Conservation (phyloP, 2,113 vertebrate genomes). For the Bubalus kerabau region DNA sequence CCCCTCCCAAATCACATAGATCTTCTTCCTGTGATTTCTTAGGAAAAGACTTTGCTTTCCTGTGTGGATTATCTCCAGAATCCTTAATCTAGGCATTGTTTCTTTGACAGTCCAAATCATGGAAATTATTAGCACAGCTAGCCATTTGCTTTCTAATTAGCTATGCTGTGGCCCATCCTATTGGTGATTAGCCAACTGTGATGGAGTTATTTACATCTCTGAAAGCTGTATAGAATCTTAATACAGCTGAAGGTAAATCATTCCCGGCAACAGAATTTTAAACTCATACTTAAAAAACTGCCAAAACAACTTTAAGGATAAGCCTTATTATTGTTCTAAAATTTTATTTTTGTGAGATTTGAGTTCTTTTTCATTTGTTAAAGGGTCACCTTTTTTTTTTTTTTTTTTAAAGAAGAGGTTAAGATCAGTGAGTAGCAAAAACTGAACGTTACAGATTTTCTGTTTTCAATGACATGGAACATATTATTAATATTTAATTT, state of each 20-base stretch:
- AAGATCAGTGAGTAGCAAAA: neutral
- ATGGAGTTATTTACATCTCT: neutral
- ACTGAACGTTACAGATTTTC: neutral
- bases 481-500: neutral
- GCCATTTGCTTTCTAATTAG: neutral
- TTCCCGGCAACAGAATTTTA: neutral
- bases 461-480: neutral
- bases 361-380: neutral
- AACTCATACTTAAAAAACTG: neutral
- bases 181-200: neutral
- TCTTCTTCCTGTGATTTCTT: neutral
- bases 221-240: neutral
- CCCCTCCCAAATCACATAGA: neutral
- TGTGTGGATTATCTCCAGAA: neutral
- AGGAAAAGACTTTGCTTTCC: neutral
- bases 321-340: neutral
- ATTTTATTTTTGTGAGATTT: neutral
- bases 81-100: slow-evolving; percentile 22
- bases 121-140: slow-evolving; percentile 2
- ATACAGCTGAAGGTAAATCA: neutral
- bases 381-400: neutral
- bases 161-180: neutral
- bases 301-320: neutral
- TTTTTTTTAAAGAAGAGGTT: neutral
- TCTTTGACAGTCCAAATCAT: slow-evolving; percentile 19